Conservation (phyloP, 2,888 invertebrate species). For the Megamerina dolium region DNA sequence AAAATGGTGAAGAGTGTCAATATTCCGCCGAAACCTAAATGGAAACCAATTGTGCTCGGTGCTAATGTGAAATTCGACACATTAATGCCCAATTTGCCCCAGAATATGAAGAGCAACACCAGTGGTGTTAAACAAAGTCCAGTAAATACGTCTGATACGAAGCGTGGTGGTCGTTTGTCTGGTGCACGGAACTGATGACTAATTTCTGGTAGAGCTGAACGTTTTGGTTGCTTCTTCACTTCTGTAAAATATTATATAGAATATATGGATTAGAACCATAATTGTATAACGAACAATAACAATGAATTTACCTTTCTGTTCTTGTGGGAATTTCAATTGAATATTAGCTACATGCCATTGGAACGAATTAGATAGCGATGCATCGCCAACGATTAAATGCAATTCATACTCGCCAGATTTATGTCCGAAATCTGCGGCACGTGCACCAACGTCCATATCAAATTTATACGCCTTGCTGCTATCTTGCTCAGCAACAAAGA, state of each 20-base stretch:
- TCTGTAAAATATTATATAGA: slow-evolving; percentile 9
- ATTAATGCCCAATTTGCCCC: slow-evolving; percentile 84
- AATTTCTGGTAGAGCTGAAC: slow-evolving; percentile 57
- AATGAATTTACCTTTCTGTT: slow-evolving; percentile 38
- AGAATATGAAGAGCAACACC: slow-evolving; percentile 73
- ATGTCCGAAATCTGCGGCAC: slow-evolving; percentile 71
- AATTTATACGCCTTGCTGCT: slow-evolving; percentile 73
- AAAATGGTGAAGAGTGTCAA: slow-evolving; percentile 83
- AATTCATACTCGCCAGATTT: slow-evolving; percentile 74
- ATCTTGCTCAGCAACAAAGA: slow-evolving; percentile 91
- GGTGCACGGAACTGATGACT: slow-evolving; percentile 84
- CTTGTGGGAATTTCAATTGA: slow-evolving; percentile 63
- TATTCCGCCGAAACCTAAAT: slow-evolving; percentile 83
- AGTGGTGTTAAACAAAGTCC: slow-evolving; percentile 75
- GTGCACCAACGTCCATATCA: slow-evolving; percentile 79
- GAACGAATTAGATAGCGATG: slow-evolving; percentile 81
- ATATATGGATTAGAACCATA: background rate
- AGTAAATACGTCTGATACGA: slow-evolving; percentile 88
- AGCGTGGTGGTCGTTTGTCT: slow-evolving; percentile 82
- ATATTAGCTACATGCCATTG: slow-evolving; percentile 80
- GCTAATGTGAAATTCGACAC: slow-evolving; percentile 73
- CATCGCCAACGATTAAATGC: slow-evolving; percentile 85
- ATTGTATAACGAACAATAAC: background rate
- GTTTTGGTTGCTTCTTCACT: slow-evolving; percentile 26
- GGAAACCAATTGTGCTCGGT: slow-evolving; percentile 81